Base-by-base conservation (phyloP, 2,113 vertebrate genomes). In the Colistium nudipinnis region DNA sequence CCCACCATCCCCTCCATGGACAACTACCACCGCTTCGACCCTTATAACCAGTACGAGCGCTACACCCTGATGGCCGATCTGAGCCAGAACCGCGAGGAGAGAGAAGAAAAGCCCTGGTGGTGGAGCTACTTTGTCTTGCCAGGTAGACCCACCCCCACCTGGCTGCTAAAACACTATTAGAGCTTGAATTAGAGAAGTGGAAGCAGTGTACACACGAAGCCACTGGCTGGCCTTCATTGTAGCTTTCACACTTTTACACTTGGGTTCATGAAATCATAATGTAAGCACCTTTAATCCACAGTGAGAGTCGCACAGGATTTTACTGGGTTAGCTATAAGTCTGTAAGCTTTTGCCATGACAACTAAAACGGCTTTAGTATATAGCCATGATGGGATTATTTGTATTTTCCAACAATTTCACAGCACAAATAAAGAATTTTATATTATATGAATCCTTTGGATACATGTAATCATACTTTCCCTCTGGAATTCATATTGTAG, bases 31-130 rank as follows among this genome's bases (percentile, higher is more conserved):
- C 92, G 78, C 0, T 86, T 92, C 0, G 94, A 95, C 83, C 93
- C 93, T 0, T 90, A 88, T 27, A 94, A 94, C 33, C 91, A 92
- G 33, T 93, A 91, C 2, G 78, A 91, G 76, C 93, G 90, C 27
- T 93, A 93, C 1, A 76, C 85, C 25, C 51, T 19, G 61, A 59
- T 70, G 53, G 30, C 79, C 0, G 82, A 78, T 0, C 0, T 54
- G 14, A 78, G 49, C 36, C 74, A 53, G 17, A 72, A n/a, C 0
- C 88, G 31, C 0, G 90, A 93, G 6, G 87, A 85, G 53, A 0
- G 61, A 47, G 11, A 85, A 78, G 92, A 94, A 84, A 97, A 95
- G 76, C 97, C 97, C 0, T 98, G 96, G 96, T 99, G 97, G 97
- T 99, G 97, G 97, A 91, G 89, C 2, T 99, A 98, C 82, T 97